A percentile compares a stretch with the other conserved stretches of the same genome.
phyloP scores from a whole-genome alignment of 1,140 invertebrate species.

The Drosophila insularis region DNA sequence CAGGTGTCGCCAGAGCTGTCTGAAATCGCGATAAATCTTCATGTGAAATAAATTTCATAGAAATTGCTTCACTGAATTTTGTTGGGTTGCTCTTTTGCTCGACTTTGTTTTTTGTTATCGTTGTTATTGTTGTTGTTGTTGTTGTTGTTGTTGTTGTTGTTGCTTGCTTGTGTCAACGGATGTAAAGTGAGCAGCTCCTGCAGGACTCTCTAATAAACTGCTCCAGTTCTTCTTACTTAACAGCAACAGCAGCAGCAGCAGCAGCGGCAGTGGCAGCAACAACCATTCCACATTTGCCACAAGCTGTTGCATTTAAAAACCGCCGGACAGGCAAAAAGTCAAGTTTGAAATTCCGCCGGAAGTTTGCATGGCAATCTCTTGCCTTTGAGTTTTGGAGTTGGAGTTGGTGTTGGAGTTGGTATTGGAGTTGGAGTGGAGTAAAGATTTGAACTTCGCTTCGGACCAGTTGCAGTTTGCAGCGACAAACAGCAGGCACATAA shows the following conservation, averaged over 20 bases:
- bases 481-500: conserved; percentile 64
- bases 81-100: conserved; percentile 69
- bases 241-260: conserved; percentile 12
- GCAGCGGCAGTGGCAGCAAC: not conserved
- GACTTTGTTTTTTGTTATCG: conserved; percentile 47
- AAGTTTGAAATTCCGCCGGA: conserved; percentile 74
- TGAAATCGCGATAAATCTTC: conserved; percentile 83
- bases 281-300: conserved; percentile 36
- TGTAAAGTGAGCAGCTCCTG: conserved; percentile 71
- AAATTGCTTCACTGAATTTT: conserved; percentile 82
- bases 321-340: conserved; percentile 60
- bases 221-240: conserved; percentile 32
- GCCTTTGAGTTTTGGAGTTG: conserved; percentile 1
- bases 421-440: not conserved
- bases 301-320: conserved; percentile 76
- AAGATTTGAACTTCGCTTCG: conserved; percentile 2
- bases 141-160: conserved; percentile 22
- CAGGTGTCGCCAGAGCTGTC: conserved; percentile 83
- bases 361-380: conserved; percentile 61
- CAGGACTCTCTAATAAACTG: conserved; percentile 65
- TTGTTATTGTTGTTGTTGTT: conserved; percentile 20
- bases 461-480: conserved; percentile 12
- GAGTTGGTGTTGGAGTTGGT: not conserved
- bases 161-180: conserved; percentile 51
- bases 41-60: conserved; percentile 83